Conservation (phyloP, 2,113 vertebrate genomes). For the Tylochromis polylepis region DNA sequence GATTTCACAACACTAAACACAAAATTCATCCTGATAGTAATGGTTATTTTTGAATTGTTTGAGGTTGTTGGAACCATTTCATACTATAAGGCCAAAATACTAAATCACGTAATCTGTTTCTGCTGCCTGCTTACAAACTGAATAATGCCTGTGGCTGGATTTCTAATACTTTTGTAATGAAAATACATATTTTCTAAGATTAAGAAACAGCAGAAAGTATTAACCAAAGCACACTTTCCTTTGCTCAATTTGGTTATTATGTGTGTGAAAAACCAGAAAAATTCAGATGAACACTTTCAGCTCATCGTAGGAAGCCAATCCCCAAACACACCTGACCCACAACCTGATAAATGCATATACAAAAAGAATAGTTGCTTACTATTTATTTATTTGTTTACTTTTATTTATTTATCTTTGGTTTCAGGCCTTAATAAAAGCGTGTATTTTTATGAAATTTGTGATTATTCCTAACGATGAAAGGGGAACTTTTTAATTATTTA, state of each 20-base stretch:
- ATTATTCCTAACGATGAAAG: neutral
- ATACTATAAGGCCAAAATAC: neutral
- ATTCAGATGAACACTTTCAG: neutral
- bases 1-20: neutral
- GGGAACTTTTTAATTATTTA: neutral
- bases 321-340: neutral
- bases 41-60: neutral
- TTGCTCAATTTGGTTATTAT: neutral
- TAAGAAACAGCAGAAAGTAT: neutral
- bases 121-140: neutral
- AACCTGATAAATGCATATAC: neutral
- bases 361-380: neutral
- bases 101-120: neutral
- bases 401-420: neutral
- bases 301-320: accelerated
- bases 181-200: neutral
- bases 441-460: neutral
- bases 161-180: neutral
- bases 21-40: accelerated
- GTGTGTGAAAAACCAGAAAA: neutral
- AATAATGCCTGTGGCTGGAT: neutral
- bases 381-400: neutral
- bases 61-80: neutral
- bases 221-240: neutral
- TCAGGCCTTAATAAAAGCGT: neutral